These are phyloP conservation scores for Sweltsa coloradensis DNA, from an alignment of 1,140 invertebrate species.

Conservation along the genomic window DNA sequence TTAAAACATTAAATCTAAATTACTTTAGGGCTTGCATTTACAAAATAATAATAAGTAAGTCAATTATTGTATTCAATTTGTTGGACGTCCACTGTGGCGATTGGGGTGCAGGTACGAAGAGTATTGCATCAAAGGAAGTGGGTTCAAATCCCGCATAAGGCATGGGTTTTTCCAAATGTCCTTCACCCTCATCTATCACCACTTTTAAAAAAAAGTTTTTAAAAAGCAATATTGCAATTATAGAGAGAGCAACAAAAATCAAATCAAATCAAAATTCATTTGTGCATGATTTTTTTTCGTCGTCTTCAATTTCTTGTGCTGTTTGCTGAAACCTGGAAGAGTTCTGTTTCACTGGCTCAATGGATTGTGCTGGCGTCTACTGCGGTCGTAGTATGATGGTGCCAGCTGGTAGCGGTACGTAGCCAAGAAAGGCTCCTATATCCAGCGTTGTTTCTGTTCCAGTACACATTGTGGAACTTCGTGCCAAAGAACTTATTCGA, in stretches of 20 bases:
- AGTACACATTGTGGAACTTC: constrained; percentile 71
- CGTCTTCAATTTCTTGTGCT: not conserved
- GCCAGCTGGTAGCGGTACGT: not conserved
- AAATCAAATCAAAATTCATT: too few species aligned
- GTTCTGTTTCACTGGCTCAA: not conserved
- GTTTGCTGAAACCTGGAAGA: not conserved
- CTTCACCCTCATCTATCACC: too few species aligned
- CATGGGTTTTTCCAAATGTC: too few species aligned
- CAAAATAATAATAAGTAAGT: too few species aligned
- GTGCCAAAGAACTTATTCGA: constrained; percentile 73
- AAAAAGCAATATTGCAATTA: not conserved
- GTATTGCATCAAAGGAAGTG: too few species aligned
- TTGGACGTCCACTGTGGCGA: too few species aligned
- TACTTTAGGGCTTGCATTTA: too few species aligned
- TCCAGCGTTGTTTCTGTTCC: constrained; percentile 22
- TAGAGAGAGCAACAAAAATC: too few species aligned
- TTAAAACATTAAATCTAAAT: too few species aligned
- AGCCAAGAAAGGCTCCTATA: not conserved
- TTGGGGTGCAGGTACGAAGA: too few species aligned
- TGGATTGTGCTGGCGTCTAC: not conserved
- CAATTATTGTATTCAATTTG: too few species aligned
- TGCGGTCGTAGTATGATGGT: not conserved
- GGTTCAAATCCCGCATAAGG: too few species aligned
- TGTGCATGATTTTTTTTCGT: constrained; percentile 8
- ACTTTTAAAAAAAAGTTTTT: not conserved